Percentiles rank a stretch among this genome's conserved stretches.
These are phyloP conservation scores for Mnemiopsis leidyi DNA, from an alignment of 37 sponge, comb jelly and placozoan genomes.

Conservation along the genomic window DNA sequence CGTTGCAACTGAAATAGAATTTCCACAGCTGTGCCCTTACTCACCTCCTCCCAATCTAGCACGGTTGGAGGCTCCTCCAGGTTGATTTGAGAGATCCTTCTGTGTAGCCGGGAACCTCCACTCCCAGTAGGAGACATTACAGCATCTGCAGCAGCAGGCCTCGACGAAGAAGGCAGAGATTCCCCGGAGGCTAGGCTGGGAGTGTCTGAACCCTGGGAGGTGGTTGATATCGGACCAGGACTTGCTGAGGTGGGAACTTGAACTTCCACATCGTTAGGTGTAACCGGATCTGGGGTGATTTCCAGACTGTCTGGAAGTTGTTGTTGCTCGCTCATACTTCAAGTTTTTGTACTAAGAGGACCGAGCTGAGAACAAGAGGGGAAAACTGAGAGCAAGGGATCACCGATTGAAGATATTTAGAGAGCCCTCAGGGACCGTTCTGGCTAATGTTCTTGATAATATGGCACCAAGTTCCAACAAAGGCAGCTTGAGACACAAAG, in stretches of 20 bases:
- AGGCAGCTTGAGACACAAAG: background rate
- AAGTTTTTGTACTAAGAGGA: too few relatives aligned
- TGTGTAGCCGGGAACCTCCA: too few relatives aligned
- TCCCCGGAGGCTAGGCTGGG: too few relatives aligned
- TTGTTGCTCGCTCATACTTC: background rate
- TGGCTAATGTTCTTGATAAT: background rate
- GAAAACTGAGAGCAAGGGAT: background rate
- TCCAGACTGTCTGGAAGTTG: background rate
- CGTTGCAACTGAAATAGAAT: too few relatives aligned
- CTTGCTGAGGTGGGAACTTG: background rate
- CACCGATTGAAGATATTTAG: background rate
- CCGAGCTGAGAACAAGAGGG: background rate
- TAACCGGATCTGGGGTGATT: background rate
- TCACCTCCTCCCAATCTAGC: constrained; percentile 16
- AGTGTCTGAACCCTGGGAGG: too few relatives aligned
- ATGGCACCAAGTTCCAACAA: background rate
- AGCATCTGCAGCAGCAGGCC: background rate
- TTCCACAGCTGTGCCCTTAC: too few relatives aligned
- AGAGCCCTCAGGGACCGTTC: background rate
- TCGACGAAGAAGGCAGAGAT: background rate
- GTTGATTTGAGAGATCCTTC: background rate
- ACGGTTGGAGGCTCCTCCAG: constrained; percentile 5
- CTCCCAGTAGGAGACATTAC: background rate
- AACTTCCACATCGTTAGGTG: background rate
- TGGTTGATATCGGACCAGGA: too few relatives aligned